phyloP scores from a whole-genome alignment of 2,888 invertebrate species.

The Abscondita cerata region DNA sequence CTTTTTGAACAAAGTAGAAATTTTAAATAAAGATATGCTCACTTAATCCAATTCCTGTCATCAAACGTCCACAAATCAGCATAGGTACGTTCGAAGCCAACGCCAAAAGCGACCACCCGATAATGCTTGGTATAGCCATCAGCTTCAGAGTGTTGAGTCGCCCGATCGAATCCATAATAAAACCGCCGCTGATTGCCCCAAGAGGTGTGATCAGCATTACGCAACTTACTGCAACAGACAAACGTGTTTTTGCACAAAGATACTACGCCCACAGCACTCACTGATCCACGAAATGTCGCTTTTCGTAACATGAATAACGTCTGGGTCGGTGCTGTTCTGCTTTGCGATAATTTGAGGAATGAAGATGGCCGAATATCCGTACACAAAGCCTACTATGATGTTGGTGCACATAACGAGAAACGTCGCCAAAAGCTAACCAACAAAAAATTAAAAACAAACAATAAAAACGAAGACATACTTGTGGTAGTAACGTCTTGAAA shows the following conservation, averaged over 20 bases:
- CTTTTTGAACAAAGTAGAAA: no score
- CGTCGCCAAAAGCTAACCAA: background rate
- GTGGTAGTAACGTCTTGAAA: constrained; percentile 4
- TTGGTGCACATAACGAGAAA: background rate
- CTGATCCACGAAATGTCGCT: constrained; percentile 63
- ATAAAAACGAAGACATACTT: background rate
- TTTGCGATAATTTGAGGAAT: constrained; percentile 59
- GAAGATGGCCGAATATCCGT: constrained; percentile 65
- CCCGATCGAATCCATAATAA: constrained; percentile 63
- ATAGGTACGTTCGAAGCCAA: constrained; percentile 59
- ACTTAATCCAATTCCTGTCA: constrained; percentile 63
- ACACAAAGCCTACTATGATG: constrained; percentile 58
- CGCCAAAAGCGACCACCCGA: constrained; percentile 64
- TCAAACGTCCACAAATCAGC: constrained; percentile 60
- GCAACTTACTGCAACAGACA: constrained; percentile 59
- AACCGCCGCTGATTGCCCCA: constrained; percentile 63
- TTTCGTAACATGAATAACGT: constrained; percentile 48
- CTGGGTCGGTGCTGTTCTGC: constrained; percentile 46
- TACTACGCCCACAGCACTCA: constrained; percentile 41
- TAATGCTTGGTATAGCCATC: constrained; percentile 60
- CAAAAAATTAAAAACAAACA: background rate
- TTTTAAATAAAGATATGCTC: no score
- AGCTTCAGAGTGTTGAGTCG: constrained; percentile 63
- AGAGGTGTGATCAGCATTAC: constrained; percentile 56
- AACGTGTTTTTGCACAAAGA: background rate